Evolutionary conservation across 2,797 vertebrate genomes (phyloP).

Genomic region (Rallus crepitans): DNA sequence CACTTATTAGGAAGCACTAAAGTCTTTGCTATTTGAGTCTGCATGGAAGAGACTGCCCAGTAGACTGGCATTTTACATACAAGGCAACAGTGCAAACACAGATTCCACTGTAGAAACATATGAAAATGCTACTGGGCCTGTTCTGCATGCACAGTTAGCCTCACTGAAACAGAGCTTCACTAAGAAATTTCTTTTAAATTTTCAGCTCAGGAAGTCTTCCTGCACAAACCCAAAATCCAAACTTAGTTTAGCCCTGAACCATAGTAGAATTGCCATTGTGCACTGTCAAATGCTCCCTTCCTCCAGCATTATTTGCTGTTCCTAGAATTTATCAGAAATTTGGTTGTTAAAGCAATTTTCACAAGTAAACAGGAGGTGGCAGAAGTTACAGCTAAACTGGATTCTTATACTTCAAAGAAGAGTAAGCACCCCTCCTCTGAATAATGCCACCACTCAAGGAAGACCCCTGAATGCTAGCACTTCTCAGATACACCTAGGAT

Average conservation of each 20-base stretch:
- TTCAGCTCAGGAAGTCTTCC: background rate
- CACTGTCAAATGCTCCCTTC: background rate
- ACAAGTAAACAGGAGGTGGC: background rate
- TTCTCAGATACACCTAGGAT: background rate
- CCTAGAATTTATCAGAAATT: background rate
- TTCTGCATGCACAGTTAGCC: background rate
- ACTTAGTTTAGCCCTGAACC: background rate
- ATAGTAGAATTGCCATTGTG: too few species aligned
- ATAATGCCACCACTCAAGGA: background rate
- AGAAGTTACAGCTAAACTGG: background rate
- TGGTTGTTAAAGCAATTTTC: background rate
- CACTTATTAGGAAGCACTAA: background rate
- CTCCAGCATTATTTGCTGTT: background rate
- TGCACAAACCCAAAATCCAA: background rate
- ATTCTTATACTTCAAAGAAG: background rate
- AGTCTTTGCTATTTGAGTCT: background rate
- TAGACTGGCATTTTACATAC: background rate
- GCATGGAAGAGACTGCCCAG: background rate
- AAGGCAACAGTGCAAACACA: background rate
- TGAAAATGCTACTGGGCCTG: background rate
- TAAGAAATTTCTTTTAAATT: background rate
- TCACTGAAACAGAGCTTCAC: background rate
- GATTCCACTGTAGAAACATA: background rate
- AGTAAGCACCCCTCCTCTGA: background rate
- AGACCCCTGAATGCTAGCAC: background rate